Base-by-base conservation (phyloP, 2,113 vertebrate species). In the Anolis sagrei region DNA sequence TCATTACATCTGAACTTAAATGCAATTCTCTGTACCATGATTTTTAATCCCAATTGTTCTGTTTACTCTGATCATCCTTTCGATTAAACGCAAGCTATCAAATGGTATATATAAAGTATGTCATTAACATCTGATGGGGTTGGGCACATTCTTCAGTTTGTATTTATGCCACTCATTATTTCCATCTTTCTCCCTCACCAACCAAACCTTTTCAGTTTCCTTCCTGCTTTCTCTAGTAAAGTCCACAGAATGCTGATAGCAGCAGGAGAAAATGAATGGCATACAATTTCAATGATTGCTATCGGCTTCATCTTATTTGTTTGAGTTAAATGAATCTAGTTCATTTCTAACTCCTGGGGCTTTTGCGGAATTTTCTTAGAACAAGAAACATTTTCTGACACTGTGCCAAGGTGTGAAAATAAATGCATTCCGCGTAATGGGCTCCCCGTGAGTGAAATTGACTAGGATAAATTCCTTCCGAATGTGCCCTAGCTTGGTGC, bases 361-460 rank as follows among this genome's bases (percentile, higher is more conserved):
- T 93, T 94, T 90, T 92, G 89, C 89, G 90, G 83, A 74, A 87
- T 89, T 94, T 66, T 93, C 93, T 91, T 88, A 93, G 92, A 91
- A 93, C 91, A 93, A 81, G 82, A 79, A 72, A 79, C 0, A 23
- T 61, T 94, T 93, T 73, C 89, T 91, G 86, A 88, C 87, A 83
- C 39, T 61, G 25, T n/a, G 78, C 87, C 81, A 0, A 2, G 7
- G 13, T 39, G 74, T 79, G 73, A 78, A 79, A 1, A 16, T 16
- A 79, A 1, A 16, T 16, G 11, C 0, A 0, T 7, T 79, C 79
- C 74, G 79, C 69, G 76, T 84, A 61, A 86, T 44, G 39, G 19
- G 72, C 72, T 74, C 36, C 39, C 23, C 25, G 36, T 23, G 1
- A 4, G 25, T 74, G 72, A 44, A 48, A 74, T 74, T 74, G 72